Conservation (phyloP, 2,113 vertebrate genomes). For the Nothoprocta perdicaria region DNA sequence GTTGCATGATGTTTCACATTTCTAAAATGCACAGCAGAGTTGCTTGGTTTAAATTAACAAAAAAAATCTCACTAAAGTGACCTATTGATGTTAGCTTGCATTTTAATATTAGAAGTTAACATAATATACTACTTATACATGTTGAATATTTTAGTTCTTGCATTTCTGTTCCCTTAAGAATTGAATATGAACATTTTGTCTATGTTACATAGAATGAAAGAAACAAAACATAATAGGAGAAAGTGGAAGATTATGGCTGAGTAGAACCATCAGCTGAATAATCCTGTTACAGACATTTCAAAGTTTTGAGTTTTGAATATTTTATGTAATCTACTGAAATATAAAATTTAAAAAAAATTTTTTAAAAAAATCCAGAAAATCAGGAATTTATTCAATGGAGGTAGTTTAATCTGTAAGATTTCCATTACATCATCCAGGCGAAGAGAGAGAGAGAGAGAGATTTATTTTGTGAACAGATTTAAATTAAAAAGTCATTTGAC, state of each 20-base stretch:
- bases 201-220: not conserved
- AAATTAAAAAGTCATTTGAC: slow-evolving; percentile 11
- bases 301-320: not conserved
- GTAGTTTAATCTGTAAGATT: slow-evolving; percentile 2
- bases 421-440: not conserved
- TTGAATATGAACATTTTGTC: not conserved
- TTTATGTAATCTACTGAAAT: not conserved
- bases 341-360: not conserved
- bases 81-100: not conserved
- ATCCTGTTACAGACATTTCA: not conserved
- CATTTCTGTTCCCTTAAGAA: not conserved
- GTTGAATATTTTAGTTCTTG: slow-evolving; percentile 19
- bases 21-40: not conserved
- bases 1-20: not conserved
- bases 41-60: slow-evolving; percentile 22
- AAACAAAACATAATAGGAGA: not conserved
- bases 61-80: not conserved
- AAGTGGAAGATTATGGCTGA: not conserved
- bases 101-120: slow-evolving; percentile 39
- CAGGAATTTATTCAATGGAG: not conserved
- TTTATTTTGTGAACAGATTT: not conserved
- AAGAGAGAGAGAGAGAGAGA: not conserved
- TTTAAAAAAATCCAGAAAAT: not conserved
- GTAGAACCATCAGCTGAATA: not conserved
- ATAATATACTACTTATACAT: not conserved